A percentile compares a stretch with the other conserved stretches of the same genome.
Conservation (phyloP, 2,797 vertebrate genomes). For the Cryptoblepharus egeriae region DNA sequence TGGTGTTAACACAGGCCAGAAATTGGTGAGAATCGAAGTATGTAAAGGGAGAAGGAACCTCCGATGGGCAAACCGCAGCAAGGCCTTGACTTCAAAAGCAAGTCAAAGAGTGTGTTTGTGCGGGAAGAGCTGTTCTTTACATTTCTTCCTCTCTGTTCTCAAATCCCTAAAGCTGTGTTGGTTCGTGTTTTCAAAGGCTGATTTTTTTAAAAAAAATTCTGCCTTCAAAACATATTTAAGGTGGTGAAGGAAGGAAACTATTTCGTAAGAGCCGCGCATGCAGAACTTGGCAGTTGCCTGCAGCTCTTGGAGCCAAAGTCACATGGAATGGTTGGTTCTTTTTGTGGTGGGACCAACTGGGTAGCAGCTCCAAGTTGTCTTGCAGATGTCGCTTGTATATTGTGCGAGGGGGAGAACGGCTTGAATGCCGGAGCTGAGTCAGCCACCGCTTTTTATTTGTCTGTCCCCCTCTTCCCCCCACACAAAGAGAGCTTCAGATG, state of each 20-base stretch:
- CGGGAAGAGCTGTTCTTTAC: too few species aligned
- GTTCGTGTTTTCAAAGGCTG: background rate
- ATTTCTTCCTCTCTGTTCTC: background rate
- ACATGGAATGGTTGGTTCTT: slow-evolving; percentile 35
- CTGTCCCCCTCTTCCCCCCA: background rate
- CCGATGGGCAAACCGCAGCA: background rate
- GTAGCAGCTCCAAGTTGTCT: slow-evolving; percentile 27
- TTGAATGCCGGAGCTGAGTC: slow-evolving; percentile 29
- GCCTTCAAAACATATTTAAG: slow-evolving; percentile 37
- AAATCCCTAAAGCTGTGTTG: background rate
- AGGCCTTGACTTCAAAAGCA: background rate
- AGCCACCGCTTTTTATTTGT: background rate
- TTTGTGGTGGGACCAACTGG: slow-evolving; percentile 19
- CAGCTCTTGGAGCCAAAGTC: slow-evolving; percentile 52
- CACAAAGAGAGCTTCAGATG: slow-evolving; percentile 17
- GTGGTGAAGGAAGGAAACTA: slow-evolving; percentile 60
- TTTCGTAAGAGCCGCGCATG: slow-evolving; percentile 62
- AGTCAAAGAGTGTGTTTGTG: too few species aligned
- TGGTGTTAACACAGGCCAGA: background rate
- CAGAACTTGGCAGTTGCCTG: slow-evolving; percentile 57
- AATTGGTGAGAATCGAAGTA: background rate
- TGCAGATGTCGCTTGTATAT: slow-evolving; percentile 42
- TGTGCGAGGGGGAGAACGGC: background rate
- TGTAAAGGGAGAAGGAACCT: background rate
- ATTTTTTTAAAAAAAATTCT: slow-evolving; percentile 35